phyloP scores from a whole-genome alignment of 30 jellyfish, hydroid and myxozoan genomes.

The Aurelia coerulea region DNA sequence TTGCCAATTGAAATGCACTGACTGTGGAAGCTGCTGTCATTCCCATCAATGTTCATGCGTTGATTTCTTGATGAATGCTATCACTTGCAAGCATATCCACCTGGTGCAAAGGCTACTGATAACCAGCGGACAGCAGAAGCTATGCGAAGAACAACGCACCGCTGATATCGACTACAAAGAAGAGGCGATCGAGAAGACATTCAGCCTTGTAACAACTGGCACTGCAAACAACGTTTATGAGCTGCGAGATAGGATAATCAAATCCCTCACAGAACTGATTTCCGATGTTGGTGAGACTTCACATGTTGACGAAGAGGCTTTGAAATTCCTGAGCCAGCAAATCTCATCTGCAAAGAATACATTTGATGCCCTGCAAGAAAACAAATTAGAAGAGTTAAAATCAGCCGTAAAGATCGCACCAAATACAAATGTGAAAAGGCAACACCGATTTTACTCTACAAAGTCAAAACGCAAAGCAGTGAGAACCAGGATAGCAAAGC shows the following conservation, averaged over 20 bases:
- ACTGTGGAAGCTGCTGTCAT: slow-evolving; percentile 21
- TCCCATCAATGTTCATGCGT: slow-evolving; percentile 5
- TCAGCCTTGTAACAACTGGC: slow-evolving; percentile 17
- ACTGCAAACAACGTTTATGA: slow-evolving; percentile 8
- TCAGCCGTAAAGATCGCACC: slow-evolving; percentile 14
- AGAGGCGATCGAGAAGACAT: neutral
- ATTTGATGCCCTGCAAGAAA: slow-evolving; percentile 22
- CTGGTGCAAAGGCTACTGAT: slow-evolving; percentile 25
- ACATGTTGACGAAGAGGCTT: slow-evolving; percentile 13
- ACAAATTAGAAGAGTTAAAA: slow-evolving; percentile 17
- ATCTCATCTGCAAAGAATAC: slow-evolving; percentile 23
- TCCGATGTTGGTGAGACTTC: slow-evolving; percentile 19
- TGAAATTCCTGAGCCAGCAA: slow-evolving; percentile 3
- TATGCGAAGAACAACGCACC: slow-evolving; percentile 14
- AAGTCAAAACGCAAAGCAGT: slow-evolving; percentile 22
- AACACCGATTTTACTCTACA: slow-evolving; percentile 19
- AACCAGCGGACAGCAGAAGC: slow-evolving; percentile 16
- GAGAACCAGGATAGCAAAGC: slow-evolving; percentile 29
- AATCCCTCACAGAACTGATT: slow-evolving; percentile 20
- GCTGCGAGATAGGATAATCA: slow-evolving; percentile 19
- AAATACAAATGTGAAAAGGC: slow-evolving; percentile 25
- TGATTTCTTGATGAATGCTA: slow-evolving; percentile 22
- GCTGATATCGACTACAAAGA: slow-evolving; percentile 12
- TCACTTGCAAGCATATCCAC: slow-evolving; percentile 46
- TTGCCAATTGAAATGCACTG: slow-evolving; percentile 32